Base-by-base conservation (phyloP, 1,140 invertebrate species). In the Conus ventricosus region DNA sequence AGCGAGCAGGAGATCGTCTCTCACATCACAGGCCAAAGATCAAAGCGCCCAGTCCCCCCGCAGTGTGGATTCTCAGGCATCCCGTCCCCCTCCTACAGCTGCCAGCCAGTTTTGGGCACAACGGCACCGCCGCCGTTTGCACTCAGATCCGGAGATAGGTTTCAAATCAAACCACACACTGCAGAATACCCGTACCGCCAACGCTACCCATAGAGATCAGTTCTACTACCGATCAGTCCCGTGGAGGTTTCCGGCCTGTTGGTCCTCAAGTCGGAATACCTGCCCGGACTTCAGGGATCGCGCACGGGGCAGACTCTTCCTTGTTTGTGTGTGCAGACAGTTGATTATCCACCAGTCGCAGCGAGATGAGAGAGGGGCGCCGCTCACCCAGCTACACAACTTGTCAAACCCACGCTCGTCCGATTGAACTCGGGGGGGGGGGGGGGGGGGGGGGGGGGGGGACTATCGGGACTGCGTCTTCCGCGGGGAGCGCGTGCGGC, bases 1-100 rank as follows among this genome's bases (percentile, higher is more conserved):
- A 81, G 80, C 39, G 6, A 39, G 80, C 17, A 15, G 54, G 80
- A 51, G 80, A 81, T 81, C 80, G 80, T 54, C 80, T 7, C 80
- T 81, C n/a, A 81, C 80, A 81, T 51, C 80, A 81, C 51, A 81
- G 39, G 39, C 27, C 27, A 54, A 13, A 51, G 80, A 81, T 81
- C 80, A 81, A 81, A 81, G 17, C 80, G 4, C 13, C 11, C n/a
- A 78, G 80, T 53, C 51, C 51, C 55, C 39, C 10, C 20, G 13
- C 80, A 51, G 13, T 39, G 17, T 23, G 39, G 80, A 81, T 81
- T 17, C 51, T 17, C 51, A 81, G 80, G 80, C 20, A 81, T 81
- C 51, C 51, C 11, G 17, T 15, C 7, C 11, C 25, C 71, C 71
- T 39, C 17, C 11, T 13, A 20, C 67, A 71, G 67, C 67, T 71